These are phyloP conservation scores for Sebastes melanostomus DNA, from an alignment of 2,797 vertebrate species.

Conservation along the genomic window DNA sequence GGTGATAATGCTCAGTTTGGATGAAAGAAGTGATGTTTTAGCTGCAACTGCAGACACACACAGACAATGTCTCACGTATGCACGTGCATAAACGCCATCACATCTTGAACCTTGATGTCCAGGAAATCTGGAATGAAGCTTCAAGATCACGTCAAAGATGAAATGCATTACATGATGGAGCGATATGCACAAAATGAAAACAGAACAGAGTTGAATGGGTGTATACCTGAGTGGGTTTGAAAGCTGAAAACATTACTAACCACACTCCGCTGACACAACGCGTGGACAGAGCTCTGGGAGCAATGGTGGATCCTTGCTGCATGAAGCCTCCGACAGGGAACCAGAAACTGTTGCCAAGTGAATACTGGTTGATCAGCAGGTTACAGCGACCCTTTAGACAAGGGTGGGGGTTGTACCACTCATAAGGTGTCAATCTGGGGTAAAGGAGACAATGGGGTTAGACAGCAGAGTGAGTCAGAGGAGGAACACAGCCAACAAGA, in stretches of 20 bases:
- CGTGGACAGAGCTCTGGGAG: constrained; percentile 94
- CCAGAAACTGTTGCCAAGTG: constrained; percentile 98
- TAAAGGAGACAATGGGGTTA: constrained; percentile 11
- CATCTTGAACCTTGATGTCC: background rate
- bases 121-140: constrained; percentile 6
- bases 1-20: constrained; percentile 24
- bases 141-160: constrained; percentile 13
- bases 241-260: constrained; percentile 80
- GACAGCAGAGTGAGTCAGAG: background rate
- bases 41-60: constrained; percentile 29
- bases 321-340: constrained; percentile 99
- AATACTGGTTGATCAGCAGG: constrained; percentile 97
- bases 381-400: constrained; percentile 94
- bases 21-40: constrained; percentile 29
- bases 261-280: constrained; percentile 98
- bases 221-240: background rate
- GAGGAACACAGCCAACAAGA: background rate
- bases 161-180: background rate
- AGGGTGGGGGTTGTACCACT: constrained; percentile 99
- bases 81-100: background rate
- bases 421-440: constrained; percentile 92
- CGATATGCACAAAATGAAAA: background rate
- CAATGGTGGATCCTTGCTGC: constrained; percentile 98
- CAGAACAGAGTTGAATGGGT: background rate
- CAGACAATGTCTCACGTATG: constrained; percentile 1